phyloP scores from a whole-genome alignment of 2,113 vertebrate genomes.

The Sitta europaea region DNA sequence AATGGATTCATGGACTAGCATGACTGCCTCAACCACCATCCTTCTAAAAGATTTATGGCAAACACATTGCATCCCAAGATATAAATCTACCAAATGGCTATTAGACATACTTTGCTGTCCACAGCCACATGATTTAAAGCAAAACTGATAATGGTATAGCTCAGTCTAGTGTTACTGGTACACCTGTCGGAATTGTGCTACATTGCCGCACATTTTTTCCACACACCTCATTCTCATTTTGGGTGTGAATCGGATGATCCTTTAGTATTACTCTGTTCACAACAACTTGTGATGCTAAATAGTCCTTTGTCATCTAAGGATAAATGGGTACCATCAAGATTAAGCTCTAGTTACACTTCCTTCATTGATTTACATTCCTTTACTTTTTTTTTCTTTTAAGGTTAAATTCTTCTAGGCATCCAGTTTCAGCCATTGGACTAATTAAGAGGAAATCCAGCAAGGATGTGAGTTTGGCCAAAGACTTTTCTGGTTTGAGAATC shows the following conservation, averaged over 20 bases:
- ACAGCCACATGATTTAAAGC: constrained; percentile 22
- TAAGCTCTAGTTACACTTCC: neutral
- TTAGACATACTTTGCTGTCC: constrained; percentile 40
- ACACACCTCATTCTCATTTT: neutral
- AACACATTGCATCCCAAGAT: neutral
- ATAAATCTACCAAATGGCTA: constrained; percentile 57
- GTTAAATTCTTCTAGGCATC: neutral
- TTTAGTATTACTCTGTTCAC: neutral
- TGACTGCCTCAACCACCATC: neutral
- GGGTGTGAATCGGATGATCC: neutral
- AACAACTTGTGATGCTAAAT: neutral
- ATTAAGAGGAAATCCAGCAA: neutral
- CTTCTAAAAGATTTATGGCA: constrained; percentile 42
- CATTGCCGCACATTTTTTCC: neutral
- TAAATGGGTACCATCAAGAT: neutral
- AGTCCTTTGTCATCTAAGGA: neutral
- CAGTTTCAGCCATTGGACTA: neutral
- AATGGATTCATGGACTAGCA: neutral
- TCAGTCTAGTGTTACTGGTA: neutral
- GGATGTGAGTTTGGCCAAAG: neutral
- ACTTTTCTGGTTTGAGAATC: neutral
- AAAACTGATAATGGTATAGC: constrained; percentile 14
- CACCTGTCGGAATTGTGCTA: neutral
- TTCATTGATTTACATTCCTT: neutral
- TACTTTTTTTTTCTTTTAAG: neutral